Evolutionary conservation across 1,140 invertebrate species (phyloP).

Genomic region (Drosophila hydei): DNA sequence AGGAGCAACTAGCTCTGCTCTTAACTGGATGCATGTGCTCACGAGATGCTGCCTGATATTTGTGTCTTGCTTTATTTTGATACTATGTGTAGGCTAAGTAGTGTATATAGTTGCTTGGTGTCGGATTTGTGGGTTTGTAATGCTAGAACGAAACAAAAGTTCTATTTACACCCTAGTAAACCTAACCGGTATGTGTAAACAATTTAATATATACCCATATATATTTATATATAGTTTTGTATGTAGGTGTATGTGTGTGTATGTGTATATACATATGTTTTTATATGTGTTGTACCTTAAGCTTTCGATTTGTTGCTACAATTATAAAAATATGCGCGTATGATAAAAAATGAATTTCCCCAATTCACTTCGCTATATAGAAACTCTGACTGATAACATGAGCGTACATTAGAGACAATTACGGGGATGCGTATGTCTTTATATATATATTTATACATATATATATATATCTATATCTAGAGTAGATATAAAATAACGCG

Average conservation of each 20-base stretch:
- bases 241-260: constrained; percentile 15
- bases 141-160: constrained; percentile 16
- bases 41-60: constrained; percentile 47
- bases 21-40: constrained; percentile 39
- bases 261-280: constrained; percentile 20
- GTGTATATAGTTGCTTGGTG: constrained; percentile 10
- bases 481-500: constrained; percentile 67
- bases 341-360: constrained; percentile 50
- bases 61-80: constrained; percentile 1
- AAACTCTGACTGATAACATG: constrained; percentile 77
- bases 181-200: constrained; percentile 36
- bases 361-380: constrained; percentile 52
- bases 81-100: constrained; percentile 2
- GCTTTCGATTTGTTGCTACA: constrained; percentile 27
- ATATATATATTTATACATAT: constrained; percentile 36
- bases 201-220: constrained; percentile 17
- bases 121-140: constrained; percentile 3
- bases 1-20: constrained; percentile 23
- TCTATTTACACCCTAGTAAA: constrained; percentile 66
- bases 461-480: constrained; percentile 48
- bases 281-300: constrained; percentile 8
- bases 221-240: constrained; percentile 16
- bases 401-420: constrained; percentile 50
- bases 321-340: constrained; percentile 57
- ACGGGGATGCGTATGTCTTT: constrained; percentile 36